Evolutionary conservation across 2,797 vertebrate genomes (phyloP).

Genomic region (Phalanger gymnotis): DNA sequence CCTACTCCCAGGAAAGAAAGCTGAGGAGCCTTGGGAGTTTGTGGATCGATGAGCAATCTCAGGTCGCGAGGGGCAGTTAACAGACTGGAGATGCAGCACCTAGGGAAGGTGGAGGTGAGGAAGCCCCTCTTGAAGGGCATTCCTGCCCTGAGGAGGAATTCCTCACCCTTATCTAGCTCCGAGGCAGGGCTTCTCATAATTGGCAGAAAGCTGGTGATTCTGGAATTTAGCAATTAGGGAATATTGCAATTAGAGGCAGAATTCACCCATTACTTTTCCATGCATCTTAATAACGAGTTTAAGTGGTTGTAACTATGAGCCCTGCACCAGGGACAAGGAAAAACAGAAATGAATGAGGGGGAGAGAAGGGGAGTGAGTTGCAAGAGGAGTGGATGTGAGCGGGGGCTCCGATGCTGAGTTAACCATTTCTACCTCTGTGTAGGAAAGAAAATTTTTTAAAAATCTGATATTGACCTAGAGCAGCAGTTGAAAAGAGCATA

Average conservation of each 20-base stretch:
- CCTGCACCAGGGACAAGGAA: background rate
- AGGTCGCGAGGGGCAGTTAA: background rate
- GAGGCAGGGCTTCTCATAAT: conserved; percentile 7
- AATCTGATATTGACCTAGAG: background rate
- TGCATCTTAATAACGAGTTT: conserved; percentile 5
- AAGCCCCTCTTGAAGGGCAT: background rate
- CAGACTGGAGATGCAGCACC: background rate
- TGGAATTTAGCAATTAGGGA: conserved; percentile 49
- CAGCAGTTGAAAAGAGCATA: background rate
- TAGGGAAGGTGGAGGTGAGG: background rate
- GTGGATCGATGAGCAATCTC: background rate
- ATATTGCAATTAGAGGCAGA: conserved; percentile 13
- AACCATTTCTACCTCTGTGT: background rate
- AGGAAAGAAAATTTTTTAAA: background rate
- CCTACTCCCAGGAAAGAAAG: background rate
- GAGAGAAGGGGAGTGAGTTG: background rate
- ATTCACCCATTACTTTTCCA: background rate
- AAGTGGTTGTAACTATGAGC: background rate
- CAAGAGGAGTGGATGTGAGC: background rate
- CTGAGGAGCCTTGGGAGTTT: background rate
- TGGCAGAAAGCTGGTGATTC: background rate
- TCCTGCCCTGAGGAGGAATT: background rate
- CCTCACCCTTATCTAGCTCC: background rate
- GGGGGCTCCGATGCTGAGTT: background rate
- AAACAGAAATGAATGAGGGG: background rate